Conservation (phyloP, 2,888 invertebrate genomes). For the Calameuta idolon region DNA sequence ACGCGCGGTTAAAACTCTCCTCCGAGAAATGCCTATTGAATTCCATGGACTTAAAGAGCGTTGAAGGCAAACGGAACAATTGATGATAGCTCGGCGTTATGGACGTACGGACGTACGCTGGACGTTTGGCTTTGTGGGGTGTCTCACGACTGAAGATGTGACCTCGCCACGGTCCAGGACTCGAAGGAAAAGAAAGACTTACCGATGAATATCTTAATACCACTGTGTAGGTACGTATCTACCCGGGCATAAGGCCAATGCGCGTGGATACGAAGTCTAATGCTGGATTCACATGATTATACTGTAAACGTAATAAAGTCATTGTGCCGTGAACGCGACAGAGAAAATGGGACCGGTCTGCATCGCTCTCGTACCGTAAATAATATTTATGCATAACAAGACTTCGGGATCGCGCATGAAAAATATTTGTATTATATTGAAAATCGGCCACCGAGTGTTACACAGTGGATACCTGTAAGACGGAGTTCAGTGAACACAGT, state of each 20-base stretch:
- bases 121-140: constrained; percentile 41
- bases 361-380: background rate
- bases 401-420: background rate
- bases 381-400: background rate
- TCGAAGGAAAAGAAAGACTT: constrained; percentile 39
- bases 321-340: constrained; percentile 15
- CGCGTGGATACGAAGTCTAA: background rate
- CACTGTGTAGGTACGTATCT: constrained; percentile 28
- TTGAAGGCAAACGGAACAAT: constrained; percentile 46
- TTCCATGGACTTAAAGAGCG: constrained; percentile 39
- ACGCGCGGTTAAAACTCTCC: constrained; percentile 32
- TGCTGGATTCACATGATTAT: constrained; percentile 10
- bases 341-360: background rate
- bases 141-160: constrained; percentile 50
- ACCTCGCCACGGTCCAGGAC: constrained; percentile 40
- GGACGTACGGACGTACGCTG: constrained; percentile 28
- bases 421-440: background rate
- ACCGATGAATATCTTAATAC: constrained; percentile 53
- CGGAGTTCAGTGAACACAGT: background rate
- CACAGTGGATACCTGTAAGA: background rate
- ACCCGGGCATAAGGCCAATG: constrained; percentile 21
- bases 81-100: constrained; percentile 56
- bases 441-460: background rate
- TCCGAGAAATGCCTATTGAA: constrained; percentile 54
- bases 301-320: constrained; percentile 18